These are phyloP conservation scores for Stomatorhinus ivindoensis DNA, from an alignment of 2,113 vertebrate genomes.

Conservation along the genomic window DNA sequence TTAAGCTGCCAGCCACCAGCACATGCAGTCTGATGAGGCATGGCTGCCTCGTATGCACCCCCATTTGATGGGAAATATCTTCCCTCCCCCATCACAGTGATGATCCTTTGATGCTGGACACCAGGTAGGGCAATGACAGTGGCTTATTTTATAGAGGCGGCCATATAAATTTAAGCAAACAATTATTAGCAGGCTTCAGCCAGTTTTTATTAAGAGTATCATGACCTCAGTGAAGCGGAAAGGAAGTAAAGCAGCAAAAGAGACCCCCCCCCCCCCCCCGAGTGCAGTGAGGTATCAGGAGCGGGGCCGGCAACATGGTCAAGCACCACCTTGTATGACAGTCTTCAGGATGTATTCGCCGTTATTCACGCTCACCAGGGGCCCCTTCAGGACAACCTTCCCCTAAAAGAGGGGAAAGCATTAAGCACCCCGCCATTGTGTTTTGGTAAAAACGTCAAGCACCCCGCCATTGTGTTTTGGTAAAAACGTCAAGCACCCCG, in stretches of 20 bases:
- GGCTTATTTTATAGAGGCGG: neutral
- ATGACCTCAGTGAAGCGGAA: neutral
- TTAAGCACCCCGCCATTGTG: neutral
- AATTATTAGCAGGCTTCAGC: neutral
- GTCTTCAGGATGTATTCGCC: constrained; percentile 46
- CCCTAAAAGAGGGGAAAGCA: constrained; percentile 40
- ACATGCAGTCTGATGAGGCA: neutral
- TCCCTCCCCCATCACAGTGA: neutral
- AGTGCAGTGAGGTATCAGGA: neutral
- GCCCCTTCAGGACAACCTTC: constrained; percentile 51
- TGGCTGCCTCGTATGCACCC: neutral
- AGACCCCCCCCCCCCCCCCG: no score
- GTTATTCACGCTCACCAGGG: constrained; percentile 36
- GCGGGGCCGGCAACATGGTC: neutral
- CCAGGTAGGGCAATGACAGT: neutral
- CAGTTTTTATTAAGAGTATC: neutral
- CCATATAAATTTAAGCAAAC: neutral
- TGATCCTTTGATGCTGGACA: neutral
- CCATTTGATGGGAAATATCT: neutral
- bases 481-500: no score
- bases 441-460: neutral
- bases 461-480: no score
- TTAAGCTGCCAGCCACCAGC: neutral
- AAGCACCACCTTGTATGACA: constrained; percentile 52
- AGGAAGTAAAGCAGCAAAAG: neutral